Conservation (phyloP, 2,113 vertebrate species). For the Cynopterus brachyotis region DNA sequence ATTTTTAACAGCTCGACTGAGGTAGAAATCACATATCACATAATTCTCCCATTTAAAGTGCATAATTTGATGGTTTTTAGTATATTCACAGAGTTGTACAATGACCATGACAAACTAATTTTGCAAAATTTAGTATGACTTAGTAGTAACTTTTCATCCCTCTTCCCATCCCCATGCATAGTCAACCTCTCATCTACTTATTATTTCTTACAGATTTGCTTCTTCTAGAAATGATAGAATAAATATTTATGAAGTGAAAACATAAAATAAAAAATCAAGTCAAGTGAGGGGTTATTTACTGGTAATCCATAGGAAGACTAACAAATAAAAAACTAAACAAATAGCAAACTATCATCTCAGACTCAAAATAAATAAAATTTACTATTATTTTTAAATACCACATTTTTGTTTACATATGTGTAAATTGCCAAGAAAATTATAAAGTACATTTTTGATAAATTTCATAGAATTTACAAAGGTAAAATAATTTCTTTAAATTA, state of each 20-base stretch:
- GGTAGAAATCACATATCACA: background rate
- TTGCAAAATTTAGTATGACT: background rate
- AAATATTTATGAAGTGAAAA: background rate
- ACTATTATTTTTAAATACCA: background rate
- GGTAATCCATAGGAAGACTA: background rate
- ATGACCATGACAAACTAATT: background rate
- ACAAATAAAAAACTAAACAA: background rate
- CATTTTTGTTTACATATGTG: background rate
- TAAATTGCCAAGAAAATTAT: background rate
- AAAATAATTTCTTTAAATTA: background rate
- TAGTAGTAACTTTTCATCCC: background rate
- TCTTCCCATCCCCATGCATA: fast-evolving
- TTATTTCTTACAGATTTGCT: background rate
- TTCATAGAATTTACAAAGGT: background rate
- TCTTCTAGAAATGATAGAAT: background rate
- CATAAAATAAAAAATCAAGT: background rate
- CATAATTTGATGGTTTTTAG: background rate
- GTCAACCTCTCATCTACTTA: background rate
- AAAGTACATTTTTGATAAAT: background rate
- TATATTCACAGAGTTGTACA: background rate
- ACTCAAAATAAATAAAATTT: background rate
- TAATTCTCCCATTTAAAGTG: background rate
- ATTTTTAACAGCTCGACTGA: background rate
- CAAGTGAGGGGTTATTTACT: background rate
- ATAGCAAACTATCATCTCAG: background rate